Evolutionary conservation across 2,797 vertebrate species (phyloP).

Genomic region (Betta splendens): DNA sequence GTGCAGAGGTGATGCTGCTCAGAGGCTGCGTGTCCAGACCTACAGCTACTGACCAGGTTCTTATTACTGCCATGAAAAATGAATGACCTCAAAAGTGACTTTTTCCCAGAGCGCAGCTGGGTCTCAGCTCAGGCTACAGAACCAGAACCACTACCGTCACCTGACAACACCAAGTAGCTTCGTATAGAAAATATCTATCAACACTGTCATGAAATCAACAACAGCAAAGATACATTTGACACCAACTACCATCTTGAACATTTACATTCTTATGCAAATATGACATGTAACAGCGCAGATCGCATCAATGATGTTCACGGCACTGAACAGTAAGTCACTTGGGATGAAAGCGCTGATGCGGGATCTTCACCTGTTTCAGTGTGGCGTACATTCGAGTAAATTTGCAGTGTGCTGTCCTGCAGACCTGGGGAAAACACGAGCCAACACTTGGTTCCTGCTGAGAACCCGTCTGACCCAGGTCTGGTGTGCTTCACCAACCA

Average conservation of each 20-base stretch:
- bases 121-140: no score
- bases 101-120: no score
- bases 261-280: conserved; percentile 60
- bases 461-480: conserved; percentile 33
- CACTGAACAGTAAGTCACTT: conserved; percentile 52
- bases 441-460: no score
- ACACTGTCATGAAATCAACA: conserved; percentile 53
- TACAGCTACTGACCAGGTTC: no score
- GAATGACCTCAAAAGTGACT: no score
- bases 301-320: no score
- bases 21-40: no score
- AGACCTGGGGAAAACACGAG: conserved; percentile 27
- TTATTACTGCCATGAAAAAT: no score
- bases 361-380: conserved; percentile 58
- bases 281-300: conserved; percentile 35
- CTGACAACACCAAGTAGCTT: conserved; percentile 44
- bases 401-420: conserved; percentile 18
- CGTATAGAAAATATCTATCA: conserved; percentile 67
- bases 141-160: conserved; percentile 54
- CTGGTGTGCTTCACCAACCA: conserved; percentile 49
- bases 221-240: conserved; percentile 58
- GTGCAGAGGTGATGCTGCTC: no score
- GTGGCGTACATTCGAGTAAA: conserved; percentile 63
- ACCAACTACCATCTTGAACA: conserved; percentile 43
- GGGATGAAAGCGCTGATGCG: conserved; percentile 35